phyloP scores from a whole-genome alignment of 2,888 invertebrate genomes.

The Latrodectus elegans region DNA sequence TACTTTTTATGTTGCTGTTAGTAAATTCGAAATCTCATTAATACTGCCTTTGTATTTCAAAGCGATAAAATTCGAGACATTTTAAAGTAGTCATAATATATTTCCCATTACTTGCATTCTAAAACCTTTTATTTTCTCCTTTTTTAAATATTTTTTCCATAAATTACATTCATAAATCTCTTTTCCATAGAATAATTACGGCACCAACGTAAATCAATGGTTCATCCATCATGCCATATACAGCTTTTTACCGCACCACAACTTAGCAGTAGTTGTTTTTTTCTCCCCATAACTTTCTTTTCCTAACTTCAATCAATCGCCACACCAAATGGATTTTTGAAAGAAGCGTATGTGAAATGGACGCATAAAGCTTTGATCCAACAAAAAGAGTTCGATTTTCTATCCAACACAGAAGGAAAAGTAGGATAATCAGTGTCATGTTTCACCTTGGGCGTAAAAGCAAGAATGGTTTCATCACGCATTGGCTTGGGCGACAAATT shows the following conservation, averaged over 20 bases:
- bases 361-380: neutral
- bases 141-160: too few relatives aligned
- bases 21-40: too few relatives aligned
- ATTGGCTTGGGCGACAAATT: neutral
- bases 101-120: too few relatives aligned
- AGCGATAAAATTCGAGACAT: too few relatives aligned
- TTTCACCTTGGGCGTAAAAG: constrained; percentile 2
- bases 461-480: neutral
- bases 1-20: too few relatives aligned
- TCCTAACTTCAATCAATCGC: constrained; percentile 1
- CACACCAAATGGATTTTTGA: constrained; percentile 3
- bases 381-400: constrained; percentile 1
- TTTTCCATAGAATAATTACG: neutral
- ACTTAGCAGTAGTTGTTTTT: neutral
- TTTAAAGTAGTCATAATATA: too few relatives aligned
- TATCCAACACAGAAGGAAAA: constrained; percentile 5
- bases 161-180: neutral
- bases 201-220: neutral
- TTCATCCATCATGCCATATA: neutral
- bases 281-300: neutral
- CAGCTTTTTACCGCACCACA: neutral
- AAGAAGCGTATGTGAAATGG: neutral
- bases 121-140: too few relatives aligned
- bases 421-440: constrained; percentile 5
- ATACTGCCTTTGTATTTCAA: too few relatives aligned